A percentile compares a stretch with the other conserved stretches of the same genome.
Evolutionary conservation across 2,888 invertebrate species (phyloP).

Genomic region (Macaria liturata): DNA sequence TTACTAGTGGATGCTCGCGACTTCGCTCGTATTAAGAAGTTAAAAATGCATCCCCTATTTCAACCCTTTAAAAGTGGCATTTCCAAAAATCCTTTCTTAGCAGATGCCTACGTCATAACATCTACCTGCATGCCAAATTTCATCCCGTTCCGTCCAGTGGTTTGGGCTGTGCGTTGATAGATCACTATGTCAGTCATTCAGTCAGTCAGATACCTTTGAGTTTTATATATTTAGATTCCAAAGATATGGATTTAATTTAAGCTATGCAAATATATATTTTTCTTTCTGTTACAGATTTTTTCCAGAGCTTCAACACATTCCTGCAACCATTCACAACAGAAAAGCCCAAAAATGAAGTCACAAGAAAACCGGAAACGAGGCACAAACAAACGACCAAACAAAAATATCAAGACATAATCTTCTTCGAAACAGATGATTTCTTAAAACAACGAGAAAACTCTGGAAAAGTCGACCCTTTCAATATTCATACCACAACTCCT

Average conservation of each 20-base stretch:
- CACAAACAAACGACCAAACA: constrained; percentile 30
- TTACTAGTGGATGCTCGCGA: too few species aligned
- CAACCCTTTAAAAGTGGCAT: too few species aligned
- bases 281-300: constrained; percentile 53
- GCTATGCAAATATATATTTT: neutral
- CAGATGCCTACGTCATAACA: too few species aligned
- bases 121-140: too few species aligned
- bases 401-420: constrained; percentile 28
- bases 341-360: constrained; percentile 29
- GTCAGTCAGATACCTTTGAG: too few species aligned
- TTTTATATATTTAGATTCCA: too few species aligned
- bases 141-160: too few species aligned
- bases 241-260: neutral
- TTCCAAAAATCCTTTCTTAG: too few species aligned
- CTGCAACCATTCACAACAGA: constrained; percentile 42
- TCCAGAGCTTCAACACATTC: constrained; percentile 55
- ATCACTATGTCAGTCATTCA: too few species aligned
- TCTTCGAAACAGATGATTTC: constrained; percentile 35
- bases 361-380: constrained; percentile 22
- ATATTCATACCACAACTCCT: constrained; percentile 35
- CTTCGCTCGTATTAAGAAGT: too few species aligned
- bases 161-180: too few species aligned
- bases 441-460: constrained; percentile 20
- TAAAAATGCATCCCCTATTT: too few species aligned
- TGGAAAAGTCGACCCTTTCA: constrained; percentile 14